Conservation (phyloP, 2,113 vertebrate genomes). For the Perognathus longimembris region DNA sequence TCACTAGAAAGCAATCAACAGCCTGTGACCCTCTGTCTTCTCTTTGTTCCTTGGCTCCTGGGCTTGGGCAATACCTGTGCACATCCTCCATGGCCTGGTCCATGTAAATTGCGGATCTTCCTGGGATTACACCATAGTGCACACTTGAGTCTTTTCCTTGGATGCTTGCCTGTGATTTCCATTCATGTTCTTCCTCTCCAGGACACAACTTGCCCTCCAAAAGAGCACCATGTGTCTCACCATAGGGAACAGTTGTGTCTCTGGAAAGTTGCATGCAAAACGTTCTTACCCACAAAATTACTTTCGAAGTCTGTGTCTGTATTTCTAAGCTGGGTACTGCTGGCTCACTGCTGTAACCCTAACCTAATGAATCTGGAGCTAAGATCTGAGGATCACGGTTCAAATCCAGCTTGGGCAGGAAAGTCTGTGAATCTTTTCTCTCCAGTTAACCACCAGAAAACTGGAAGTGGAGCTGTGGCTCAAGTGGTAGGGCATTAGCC, state of each 20-base stretch:
- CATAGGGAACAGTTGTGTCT: background rate
- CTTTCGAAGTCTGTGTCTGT: background rate
- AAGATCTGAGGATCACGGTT: too few relatives aligned
- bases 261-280: background rate
- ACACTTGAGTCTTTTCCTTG: background rate
- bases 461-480: too few relatives aligned
- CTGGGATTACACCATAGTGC: background rate
- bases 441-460: too few relatives aligned
- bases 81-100: background rate
- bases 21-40: background rate
- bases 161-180: background rate
- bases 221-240: background rate
- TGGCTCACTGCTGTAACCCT: too few relatives aligned
- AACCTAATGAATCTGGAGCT: too few relatives aligned
- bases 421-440: too few relatives aligned
- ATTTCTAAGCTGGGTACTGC: background rate
- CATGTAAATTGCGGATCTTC: background rate
- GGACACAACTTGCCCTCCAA: background rate
- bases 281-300: background rate
- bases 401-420: too few relatives aligned
- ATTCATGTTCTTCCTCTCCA: background rate
- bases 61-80: background rate
- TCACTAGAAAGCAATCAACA: background rate
- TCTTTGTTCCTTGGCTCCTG: background rate
- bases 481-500: too few relatives aligned